Conservation (phyloP, 2,888 invertebrate species). For the Xanthorhoe spadicearia region DNA sequence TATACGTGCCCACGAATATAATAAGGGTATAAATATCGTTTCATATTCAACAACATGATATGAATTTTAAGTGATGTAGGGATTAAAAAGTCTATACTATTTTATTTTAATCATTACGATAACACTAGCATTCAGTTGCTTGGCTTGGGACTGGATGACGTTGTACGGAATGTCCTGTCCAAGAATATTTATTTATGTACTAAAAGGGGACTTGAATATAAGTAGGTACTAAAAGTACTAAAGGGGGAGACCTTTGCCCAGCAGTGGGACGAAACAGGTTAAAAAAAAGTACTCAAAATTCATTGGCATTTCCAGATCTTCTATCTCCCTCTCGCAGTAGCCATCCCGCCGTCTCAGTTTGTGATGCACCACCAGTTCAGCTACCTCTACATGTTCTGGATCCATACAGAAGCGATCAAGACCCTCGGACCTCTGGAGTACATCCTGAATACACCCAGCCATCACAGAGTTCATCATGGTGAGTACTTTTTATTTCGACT, state of each 20-base stretch:
- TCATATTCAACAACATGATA: constrained; percentile 20
- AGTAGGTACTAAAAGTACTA: too few species aligned
- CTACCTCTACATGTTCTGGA: constrained; percentile 96
- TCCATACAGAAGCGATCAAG: constrained; percentile 93
- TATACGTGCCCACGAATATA: constrained; percentile 49
- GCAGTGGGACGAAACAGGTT: too few species aligned
- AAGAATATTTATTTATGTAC: too few species aligned
- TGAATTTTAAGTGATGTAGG: constrained; percentile 16
- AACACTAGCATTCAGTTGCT: too few species aligned
- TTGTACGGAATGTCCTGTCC: too few species aligned
- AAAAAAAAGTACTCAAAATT: too few species aligned
- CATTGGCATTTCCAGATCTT: constrained; percentile 80
- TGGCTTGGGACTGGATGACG: too few species aligned
- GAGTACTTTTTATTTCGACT: constrained; percentile 45
- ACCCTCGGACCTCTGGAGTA: constrained; percentile 93
- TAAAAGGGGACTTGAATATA: too few species aligned
- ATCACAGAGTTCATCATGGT: constrained; percentile 95
- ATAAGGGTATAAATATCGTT: constrained; percentile 34
- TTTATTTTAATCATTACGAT: too few species aligned
- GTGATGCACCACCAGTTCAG: constrained; percentile 95
- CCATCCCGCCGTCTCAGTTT: constrained; percentile 91
- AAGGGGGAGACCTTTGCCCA: too few species aligned
- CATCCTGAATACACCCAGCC: constrained; percentile 94
- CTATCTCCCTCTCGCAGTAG: constrained; percentile 89
- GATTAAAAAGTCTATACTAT: constrained; percentile 2